Evolutionary conservation across 2,797 vertebrate genomes (phyloP).

Genomic region (Nyctalus aviator): DNA sequence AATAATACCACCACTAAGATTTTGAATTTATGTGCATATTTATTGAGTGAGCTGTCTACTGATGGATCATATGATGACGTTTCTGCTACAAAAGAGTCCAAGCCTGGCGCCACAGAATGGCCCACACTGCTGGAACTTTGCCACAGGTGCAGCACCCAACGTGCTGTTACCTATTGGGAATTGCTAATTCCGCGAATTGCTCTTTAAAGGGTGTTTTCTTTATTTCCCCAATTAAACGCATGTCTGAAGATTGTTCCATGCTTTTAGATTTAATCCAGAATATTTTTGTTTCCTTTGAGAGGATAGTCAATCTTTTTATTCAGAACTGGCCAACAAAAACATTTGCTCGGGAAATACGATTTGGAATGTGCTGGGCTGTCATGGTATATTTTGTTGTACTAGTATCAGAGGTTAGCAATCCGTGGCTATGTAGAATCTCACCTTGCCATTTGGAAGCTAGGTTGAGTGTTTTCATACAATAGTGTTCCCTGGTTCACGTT

Average conservation of each 20-base stretch:
- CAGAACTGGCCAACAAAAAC: background rate
- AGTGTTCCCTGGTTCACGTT: background rate
- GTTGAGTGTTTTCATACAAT: background rate
- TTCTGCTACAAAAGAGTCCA: background rate
- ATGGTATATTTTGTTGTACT: background rate
- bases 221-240: slow-evolving; percentile 45
- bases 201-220: slow-evolving; percentile 58
- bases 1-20: slow-evolving; percentile 24
- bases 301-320: background rate
- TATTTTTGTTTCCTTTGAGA: slow-evolving; percentile 34
- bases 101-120: slow-evolving; percentile 27
- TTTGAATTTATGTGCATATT: slow-evolving; percentile 80
- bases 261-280: slow-evolving; percentile 46
- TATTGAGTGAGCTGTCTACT: slow-evolving; percentile 61
- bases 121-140: background rate
- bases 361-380: background rate
- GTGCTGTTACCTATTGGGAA: background rate
- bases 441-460: background rate
- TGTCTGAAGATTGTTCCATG: background rate
- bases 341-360: background rate
- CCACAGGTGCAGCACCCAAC: slow-evolving; percentile 16
- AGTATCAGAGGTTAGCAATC: background rate
- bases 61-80: slow-evolving; percentile 12
- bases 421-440: background rate
- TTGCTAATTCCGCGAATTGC: slow-evolving; percentile 25